Base-by-base conservation (phyloP, 2,113 vertebrate genomes). In the Montifringilla adamsi region DNA sequence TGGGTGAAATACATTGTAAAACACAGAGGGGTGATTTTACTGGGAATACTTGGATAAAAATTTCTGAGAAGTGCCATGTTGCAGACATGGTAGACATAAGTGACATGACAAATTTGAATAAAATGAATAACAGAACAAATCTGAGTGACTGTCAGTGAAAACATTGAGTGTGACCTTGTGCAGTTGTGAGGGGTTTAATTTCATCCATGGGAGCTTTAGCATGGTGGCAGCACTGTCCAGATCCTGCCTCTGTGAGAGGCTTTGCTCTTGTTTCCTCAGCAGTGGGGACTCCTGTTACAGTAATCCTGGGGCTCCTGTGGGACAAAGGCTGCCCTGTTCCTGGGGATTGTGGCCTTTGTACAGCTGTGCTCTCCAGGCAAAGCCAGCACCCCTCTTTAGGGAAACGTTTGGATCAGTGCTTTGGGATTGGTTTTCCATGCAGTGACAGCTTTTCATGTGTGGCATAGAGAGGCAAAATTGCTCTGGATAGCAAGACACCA, bases 281-380 rank as follows among this genome's bases (percentile, higher is more conserved):
- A 1, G 10, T 62, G 18, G 62, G 37, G 64, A 46, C 72, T 94
- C 76, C 55, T 43, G 18, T 80, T 87, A 19, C 95, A 70, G 64
- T 49, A 80, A 93, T 90, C 79, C 95, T 21, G 0, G 37, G 14
- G 70, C 90, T 89, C 3, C 0, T 21, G 26, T 1, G 2, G 0
- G 39, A 6, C 92, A 95, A 81, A 90, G 89, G 86, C 85, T 31
- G 55, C 37, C 60, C 95, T 97, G 94, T 95, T 68, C 41, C 72
- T 90, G 88, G 79, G 60, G 62, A n/a, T 58, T 27, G 55, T 13
- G 93, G 85, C 85, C 67, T 33, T 35, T 8, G 18, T 66, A 14
- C 89, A 92, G 82, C 93, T 93, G 76, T 49, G 21, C 37, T 84
- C 70, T 82, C 39, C 63, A 43, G 11, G 83, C 52, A 72, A 9